Evolutionary conservation across 1,140 invertebrate genomes (phyloP), one percentile per base, ranked within the genome.

Genomic region (Eciton burchellii): DNA sequence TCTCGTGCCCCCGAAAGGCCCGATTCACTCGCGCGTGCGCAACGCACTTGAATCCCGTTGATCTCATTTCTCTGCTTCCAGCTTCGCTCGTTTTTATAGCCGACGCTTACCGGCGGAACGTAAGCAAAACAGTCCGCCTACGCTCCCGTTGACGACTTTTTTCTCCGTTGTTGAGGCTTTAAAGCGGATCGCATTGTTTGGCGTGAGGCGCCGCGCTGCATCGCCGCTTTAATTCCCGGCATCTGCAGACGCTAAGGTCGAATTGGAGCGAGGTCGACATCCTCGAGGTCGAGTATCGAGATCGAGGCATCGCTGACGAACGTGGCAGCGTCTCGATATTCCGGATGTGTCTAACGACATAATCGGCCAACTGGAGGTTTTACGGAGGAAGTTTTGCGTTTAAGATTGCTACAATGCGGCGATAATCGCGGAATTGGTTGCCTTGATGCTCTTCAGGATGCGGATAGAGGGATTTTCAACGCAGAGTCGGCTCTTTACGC

Each of bases 111-210:
- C 35, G 52, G 56, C 76, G 12, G 56, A 43, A 66, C 59, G 81
- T 84, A 87, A 81, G 85, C 85, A 87, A 87, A 87, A 87, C 71
- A 87, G 41, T 63, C 49, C 56, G 24, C 62, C 56, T 66, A 54
- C 45, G 11, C 35, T 47, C 35, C 19, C 47, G 54, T 68, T 45
- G n/a, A 79, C 21, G 24, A 52, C 72, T 59, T 74, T 63, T 70
- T 76, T 57, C 21, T 35, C 24, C 14, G 11, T 54, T n/a, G 43
- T 56, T 24, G 35, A 57, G 68, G 82, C 41, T 65, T 86, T 86
- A 86, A 86, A 86, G 79, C n/a, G 57, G 84, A 86, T 63, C 84
- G 57, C 35, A 82, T 76, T 85, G 70, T 86, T 71, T 73, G 11
- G 35, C 9, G 56, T 1, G 3, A 19, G 82, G 24, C 16, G 12